Base-by-base conservation (phyloP, 1,140 invertebrate genomes). In the Hormaphis cornu region DNA sequence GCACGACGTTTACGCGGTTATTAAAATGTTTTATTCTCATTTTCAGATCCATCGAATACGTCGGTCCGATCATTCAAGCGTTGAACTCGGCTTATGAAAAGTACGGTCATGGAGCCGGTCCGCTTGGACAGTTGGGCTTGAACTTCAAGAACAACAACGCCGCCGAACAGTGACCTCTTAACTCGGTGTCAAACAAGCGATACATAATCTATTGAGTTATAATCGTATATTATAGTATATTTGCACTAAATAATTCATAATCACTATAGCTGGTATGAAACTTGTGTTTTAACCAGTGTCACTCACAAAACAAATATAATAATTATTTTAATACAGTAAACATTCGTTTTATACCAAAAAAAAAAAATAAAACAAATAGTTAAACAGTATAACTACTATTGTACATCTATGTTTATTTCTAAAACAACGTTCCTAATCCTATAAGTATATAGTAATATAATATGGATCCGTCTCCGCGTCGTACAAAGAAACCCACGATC, bases 1-100 rank as follows among this genome's bases (percentile, higher is more conserved):
- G n/a, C n/a, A n/a, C n/a, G n/a, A n/a, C n/a, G n/a, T n/a, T n/a
- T n/a, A n/a, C n/a, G n/a, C n/a, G n/a, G n/a, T n/a, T n/a, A n/a
- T n/a, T n/a, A n/a, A n/a, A n/a, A n/a, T n/a, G n/a, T n/a, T n/a
- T n/a, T n/a, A n/a, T n/a, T n/a, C n/a, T n/a, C n/a, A n/a, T n/a
- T n/a, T 72, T 20, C 14, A 74, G 74, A 56, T 75, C 74, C 12
- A 37, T 75, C 40, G 74, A 75, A 54, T 75, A 75, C 69, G 59
- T 75, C 18, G 72, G 72, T 30, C 74, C 74, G 2, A 73, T 75
- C 18, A 44, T 75, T 50, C 71, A 73, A 48, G 72, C 71, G 0
- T 50, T 75, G 56, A 71, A 71, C 30, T 58, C 70, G 8, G 74
- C 74, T 9, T 75, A 75, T 24, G 73, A 74, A 10, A 75, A 75